Base-by-base conservation (phyloP, 2,888 invertebrate genomes). In the Calameuta pallipes region DNA sequence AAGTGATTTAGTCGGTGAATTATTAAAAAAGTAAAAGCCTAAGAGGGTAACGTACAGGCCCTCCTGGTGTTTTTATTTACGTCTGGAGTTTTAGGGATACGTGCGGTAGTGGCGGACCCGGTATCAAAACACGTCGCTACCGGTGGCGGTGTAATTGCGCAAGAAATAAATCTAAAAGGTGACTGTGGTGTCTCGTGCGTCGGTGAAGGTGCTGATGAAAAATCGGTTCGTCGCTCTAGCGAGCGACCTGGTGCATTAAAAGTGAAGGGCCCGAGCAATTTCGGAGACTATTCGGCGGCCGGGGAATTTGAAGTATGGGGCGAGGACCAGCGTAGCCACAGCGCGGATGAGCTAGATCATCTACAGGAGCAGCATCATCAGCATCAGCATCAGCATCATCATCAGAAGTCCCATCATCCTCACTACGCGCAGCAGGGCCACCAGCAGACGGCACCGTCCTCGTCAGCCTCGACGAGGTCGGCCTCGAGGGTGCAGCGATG, bases 281-380 rank as follows among this genome's bases (percentile, higher is more conserved):
- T 90, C 85, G 91, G 90, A 82, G 91, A 91, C 81, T 91, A 91
- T 82, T 91, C 91, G 85, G 91, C 91, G 84, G 91, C 90, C 81
- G 91, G 91, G 78, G 91, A 91, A 85, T 90, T 91, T 83, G 91
- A 91, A 80, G 90, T 91, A 84, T 91, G 91, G 91, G 90, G 90
- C 80, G 91, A 91, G 83, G 91, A 91, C 78, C 88, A 88, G 78
- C 87, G 84, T 30, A 35, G 31, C n/a, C 41, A 76, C 85, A 41
- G 82, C 79, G 81, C 80, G 88, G 82, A 79, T 89, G 85, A 89
- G 88, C 87, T 89, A 87, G 85, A 70, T 69, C 41, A 76, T 70
- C 76, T 73, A 41, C 84, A 82, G 80, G 81, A 79, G 79, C 81
- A 75, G 80, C 82, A 81, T 81, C 81, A 82, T 69, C 79, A 83